These are phyloP conservation scores for Lithobates pipiens DNA, from an alignment of 2,797 vertebrate genomes.

Conservation along the genomic window DNA sequence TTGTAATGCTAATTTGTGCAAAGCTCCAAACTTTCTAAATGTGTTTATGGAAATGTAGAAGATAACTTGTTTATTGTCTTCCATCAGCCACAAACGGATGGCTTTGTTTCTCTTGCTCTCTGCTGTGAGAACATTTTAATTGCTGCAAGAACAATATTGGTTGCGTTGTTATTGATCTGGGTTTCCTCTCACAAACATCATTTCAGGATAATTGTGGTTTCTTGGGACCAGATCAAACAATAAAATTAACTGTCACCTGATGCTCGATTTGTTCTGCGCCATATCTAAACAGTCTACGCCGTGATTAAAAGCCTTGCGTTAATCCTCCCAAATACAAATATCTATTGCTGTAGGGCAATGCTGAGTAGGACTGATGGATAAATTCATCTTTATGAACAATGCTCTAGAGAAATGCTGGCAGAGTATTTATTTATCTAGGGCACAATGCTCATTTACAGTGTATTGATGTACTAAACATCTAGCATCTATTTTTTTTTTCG, in stretches of 20 bases:
- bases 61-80: constrained; percentile 50
- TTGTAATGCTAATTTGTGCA: constrained; percentile 30
- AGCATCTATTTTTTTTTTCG: too few species aligned
- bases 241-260: constrained; percentile 30
- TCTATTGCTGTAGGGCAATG: constrained; percentile 25
- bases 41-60: constrained; percentile 53
- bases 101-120: constrained; percentile 15
- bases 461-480: too few species aligned
- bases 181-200: constrained; percentile 6
- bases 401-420: background rate
- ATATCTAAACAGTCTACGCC: constrained; percentile 25
- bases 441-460: too few species aligned
- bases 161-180: constrained; percentile 29
- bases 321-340: constrained; percentile 8
- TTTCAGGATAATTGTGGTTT: constrained; percentile 47
- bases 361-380: constrained; percentile 2
- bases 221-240: constrained; percentile 30
- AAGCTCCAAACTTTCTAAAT: constrained; percentile 16
- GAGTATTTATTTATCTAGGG: constrained; percentile 2
- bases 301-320: constrained; percentile 45
- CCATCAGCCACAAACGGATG: constrained; percentile 14
- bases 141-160: constrained; percentile 25
- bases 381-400: background rate
- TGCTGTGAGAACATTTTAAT: constrained; percentile 45
- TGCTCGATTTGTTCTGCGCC: constrained; percentile 12